Conservation (phyloP, 2,888 invertebrate genomes). For the Tenthredo amoena region DNA sequence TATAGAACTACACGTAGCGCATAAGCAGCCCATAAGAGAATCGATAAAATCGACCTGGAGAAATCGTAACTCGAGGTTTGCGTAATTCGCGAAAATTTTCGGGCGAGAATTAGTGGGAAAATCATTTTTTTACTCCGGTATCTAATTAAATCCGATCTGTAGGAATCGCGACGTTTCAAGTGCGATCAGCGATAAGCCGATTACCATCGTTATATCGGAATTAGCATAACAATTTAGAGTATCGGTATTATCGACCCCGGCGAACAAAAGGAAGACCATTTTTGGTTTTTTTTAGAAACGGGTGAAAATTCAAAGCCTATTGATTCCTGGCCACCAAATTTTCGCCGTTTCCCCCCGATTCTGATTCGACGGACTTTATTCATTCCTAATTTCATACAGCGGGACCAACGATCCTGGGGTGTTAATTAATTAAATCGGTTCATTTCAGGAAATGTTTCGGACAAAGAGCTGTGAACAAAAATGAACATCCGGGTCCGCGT, state of each 20-base stretch:
- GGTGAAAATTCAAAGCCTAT: not conserved
- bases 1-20: not conserved
- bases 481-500: too few species aligned
- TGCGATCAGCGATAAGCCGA: slow-evolving; percentile 18
- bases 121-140: not conserved
- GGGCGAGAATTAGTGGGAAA: too few species aligned
- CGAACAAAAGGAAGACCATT: too few species aligned
- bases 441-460: not conserved
- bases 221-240: not conserved
- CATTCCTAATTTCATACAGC: too few species aligned
- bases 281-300: not conserved
- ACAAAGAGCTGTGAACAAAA: too few species aligned
- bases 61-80: not conserved
- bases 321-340: not conserved
- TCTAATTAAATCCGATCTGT: not conserved
- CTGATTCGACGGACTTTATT: not conserved
- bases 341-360: not conserved
- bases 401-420: too few species aligned
- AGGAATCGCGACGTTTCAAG: not conserved
- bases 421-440: not conserved
- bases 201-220: slow-evolving; percentile 28
- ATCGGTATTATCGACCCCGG: not conserved
- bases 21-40: not conserved
- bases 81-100: not conserved
- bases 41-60: not conserved